These are phyloP conservation scores for Watsonalla binaria DNA, from an alignment of 2,888 invertebrate species.

Conservation along the genomic window DNA sequence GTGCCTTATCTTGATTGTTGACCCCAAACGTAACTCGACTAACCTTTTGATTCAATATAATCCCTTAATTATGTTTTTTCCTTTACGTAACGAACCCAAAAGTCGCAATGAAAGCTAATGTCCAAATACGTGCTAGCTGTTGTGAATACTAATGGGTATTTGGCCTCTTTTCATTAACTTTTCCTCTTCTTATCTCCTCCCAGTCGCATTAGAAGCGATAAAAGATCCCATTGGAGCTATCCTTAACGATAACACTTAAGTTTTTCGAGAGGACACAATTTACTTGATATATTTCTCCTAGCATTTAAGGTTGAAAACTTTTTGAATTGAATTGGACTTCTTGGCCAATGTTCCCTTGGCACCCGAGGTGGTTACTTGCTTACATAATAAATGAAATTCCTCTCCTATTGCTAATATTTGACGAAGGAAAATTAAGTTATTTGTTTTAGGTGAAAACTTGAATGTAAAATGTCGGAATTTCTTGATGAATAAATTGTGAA, in stretches of 20 bases:
- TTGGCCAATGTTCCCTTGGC: slow-evolving; percentile 26
- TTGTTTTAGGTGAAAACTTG: slow-evolving; percentile 4
- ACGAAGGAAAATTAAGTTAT: slow-evolving; percentile 2
- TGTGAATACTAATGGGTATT: background rate
- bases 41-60: background rate
- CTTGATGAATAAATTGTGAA: too few relatives aligned
- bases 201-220: slow-evolving; percentile 3
- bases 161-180: slow-evolving; percentile 7
- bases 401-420: slow-evolving; percentile 16
- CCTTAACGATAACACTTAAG: slow-evolving; percentile 6
- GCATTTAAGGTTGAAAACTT: slow-evolving; percentile 45
- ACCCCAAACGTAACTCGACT: background rate
- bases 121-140: background rate
- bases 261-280: slow-evolving; percentile 7
- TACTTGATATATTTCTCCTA: slow-evolving; percentile 19
- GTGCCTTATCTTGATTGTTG: background rate
- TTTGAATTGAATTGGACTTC: slow-evolving; percentile 56
- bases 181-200: slow-evolving; percentile 3
- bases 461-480: background rate
- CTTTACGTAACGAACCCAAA: background rate
- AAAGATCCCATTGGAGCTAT: slow-evolving; percentile 5
- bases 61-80: background rate
- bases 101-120: background rate
- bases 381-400: slow-evolving; percentile 47
- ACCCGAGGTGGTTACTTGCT: slow-evolving; percentile 30